Base-by-base conservation (phyloP, 2,797 vertebrate species). In the Anguilla obscura region DNA sequence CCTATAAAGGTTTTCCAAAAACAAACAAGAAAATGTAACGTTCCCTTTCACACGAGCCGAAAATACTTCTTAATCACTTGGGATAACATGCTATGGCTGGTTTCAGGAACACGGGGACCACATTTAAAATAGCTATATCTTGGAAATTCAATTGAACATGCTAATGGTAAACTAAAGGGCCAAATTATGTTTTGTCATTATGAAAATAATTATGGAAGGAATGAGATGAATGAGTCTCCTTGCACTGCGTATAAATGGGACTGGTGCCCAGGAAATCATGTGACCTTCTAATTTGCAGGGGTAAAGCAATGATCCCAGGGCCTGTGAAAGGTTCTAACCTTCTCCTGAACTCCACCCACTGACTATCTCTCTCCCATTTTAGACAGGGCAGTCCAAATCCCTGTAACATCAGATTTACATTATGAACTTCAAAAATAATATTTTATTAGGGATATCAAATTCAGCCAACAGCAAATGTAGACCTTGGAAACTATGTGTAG, bases 261-360 rank as follows among this genome's bases (percentile, higher is more conserved):
- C 40, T 79, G 79, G 45, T 79, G 89, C 91, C 89, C 87, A 89
- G 50, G 86, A 91, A 91, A 92, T 90, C 84, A 54, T 48, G 83
- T 92, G 93, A 94, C 93, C 91, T 90, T 92, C 56, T 54, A 60
- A 88, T 88, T 92, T 90, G 63, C 87, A 90, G 54, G 86, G 82
- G 87, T 89, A 89, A 84, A 87, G 89, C 50, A 63, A 86, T 90
- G 92, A 93, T 90, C 91, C 45, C 14, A 86, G 76, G 66, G 83
- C 89, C 89, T 91, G 89, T 90, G 88, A 91, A 92, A 87, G 45
- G 79, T 89, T 88, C 40, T 88, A 88, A 54, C 71, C 86, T 58
- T 88, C 88, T 86, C 84, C 88, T 85, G 18, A 76, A 33, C 86
- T 88, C 88, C 69, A 74, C 86, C 76, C 30, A 48, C 50, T 86